Conservation (phyloP, 2,888 invertebrate species). For the Euclidia mi region DNA sequence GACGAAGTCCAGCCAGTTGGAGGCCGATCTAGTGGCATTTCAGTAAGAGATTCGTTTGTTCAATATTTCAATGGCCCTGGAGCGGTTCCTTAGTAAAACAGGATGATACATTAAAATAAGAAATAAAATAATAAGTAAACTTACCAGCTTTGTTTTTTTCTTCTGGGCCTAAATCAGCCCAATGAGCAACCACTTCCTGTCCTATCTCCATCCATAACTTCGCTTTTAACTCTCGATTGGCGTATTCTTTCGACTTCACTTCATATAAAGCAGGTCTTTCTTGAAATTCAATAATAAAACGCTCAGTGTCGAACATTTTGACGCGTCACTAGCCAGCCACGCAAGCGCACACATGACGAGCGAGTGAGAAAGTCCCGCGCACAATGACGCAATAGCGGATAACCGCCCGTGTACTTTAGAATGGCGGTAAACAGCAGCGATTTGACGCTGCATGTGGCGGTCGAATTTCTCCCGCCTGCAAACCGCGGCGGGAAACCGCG, state of each 20-base stretch:
- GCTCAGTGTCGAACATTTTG: constrained; percentile 13
- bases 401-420: constrained; percentile 17
- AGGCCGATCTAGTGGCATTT: no score
- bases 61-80: no score
- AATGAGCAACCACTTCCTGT: no score
- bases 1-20: no score
- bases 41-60: no score
- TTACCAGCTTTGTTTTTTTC: no score
- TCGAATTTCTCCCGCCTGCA: constrained; percentile 20
- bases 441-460: constrained; percentile 33
- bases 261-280: constrained; percentile 4
- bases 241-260: constrained; percentile 3
- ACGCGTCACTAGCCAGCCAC: constrained; percentile 13
- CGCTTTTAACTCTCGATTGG: constrained; percentile 8
- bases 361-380: constrained; percentile 8
- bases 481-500: constrained; percentile 21
- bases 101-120: no score
- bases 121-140: no score
- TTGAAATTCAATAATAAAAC: constrained; percentile 6
- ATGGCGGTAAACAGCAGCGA: constrained; percentile 25
- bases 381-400: constrained; percentile 16
- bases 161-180: no score
- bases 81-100: no score
- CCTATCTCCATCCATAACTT: no score
- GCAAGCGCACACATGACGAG: no score